Evolutionary conservation across 2,888 invertebrate genomes (phyloP), one percentile per base, ranked within the genome.

Genomic region (Epistrophe grossulariae): DNA sequence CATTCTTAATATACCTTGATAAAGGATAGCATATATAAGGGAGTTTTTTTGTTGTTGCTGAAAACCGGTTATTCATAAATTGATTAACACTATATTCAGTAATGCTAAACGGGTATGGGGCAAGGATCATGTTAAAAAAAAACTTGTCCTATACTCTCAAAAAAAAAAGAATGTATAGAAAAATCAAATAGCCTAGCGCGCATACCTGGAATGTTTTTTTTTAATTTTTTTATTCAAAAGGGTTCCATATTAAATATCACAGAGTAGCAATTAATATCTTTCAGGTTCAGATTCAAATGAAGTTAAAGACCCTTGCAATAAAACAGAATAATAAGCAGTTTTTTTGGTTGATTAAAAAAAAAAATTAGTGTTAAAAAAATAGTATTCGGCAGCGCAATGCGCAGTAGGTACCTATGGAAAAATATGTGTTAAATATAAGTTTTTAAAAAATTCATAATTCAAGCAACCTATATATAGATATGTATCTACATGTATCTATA

Each of bases 261-360:
- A 70, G 59, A 68, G 76, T 73, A 81, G 78, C 81, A 85, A 85
- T 85, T 85, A 82, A 85, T 85, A 85, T 85, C 85, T 17, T 81
- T 85, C 62, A 60, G 48, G 77, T 78, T 72, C 59, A 19, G 4
- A 31, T 68, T 72, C 72, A 24, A 80, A 40, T 71, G 17, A 57
- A 13, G 31, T 4, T 19, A 68, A 40, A 9, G 19, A 19, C 71
- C 71, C 55, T 80, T 76, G n/a, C 66, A 31, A 64, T 38, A 15
- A 31, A 40, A 50, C 38, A 64, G 77, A 77, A 81, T 68, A 66
- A 40, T 43, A 68, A 72, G 17, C 17, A 83, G 60, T 73, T 78
- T 85, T 85, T 38, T 43, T 38, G 13, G 40, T 43, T 6, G 35
- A 35, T 43, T 52, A n/a, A 3, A 60, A 31, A 3, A 60, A 31